Base-by-base conservation (phyloP, 2,113 vertebrate genomes). In the Cyprinus carpio region DNA sequence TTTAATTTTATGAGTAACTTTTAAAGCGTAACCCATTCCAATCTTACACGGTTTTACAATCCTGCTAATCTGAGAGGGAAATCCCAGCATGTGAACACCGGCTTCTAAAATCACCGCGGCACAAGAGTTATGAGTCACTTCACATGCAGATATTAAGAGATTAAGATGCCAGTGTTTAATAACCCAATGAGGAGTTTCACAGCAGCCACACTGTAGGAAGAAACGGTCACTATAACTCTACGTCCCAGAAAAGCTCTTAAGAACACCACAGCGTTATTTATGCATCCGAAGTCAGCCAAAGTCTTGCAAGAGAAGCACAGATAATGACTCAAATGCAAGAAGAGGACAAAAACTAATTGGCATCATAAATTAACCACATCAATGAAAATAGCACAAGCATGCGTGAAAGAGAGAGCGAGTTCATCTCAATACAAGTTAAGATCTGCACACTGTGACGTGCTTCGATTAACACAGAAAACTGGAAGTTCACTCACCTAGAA, bases 121-220 rank as follows among this genome's bases (percentile, higher is more conserved):
- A 64, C 20, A 62, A 64, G 56, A 80, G 31, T 69, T 65, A 64
- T 65, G 75, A 85, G 23, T 78, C 74, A 83, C 62, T 62, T 76
- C 71, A 54, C 46, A 56, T 43, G 64, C 86, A 69, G 54, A 78
- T 20, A 25, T n/a, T 58, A 87, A 85, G 77, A 78, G 65, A 80
- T 80, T 80, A 80, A 80, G 43, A 25, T 4, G 54, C 34, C 34
- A 43, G 77, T 43, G 20, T 62, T 85, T 85, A 82, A 83, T 83
- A 71, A 76, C 72, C 31, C 62, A 54, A 18, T 46, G n/a, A 46
- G 3, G 60, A 9, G 0, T 46, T 71, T 67, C 54, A 65, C 62
- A 15, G 29, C 62, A 18, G 62, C 58, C 9, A 69, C 34, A 69
- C 13, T 54, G 20, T 11, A 43, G 25, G 74, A 84, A 60, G 82